Conservation (phyloP, 1,140 invertebrate species). For the Eumeta japonica region DNA sequence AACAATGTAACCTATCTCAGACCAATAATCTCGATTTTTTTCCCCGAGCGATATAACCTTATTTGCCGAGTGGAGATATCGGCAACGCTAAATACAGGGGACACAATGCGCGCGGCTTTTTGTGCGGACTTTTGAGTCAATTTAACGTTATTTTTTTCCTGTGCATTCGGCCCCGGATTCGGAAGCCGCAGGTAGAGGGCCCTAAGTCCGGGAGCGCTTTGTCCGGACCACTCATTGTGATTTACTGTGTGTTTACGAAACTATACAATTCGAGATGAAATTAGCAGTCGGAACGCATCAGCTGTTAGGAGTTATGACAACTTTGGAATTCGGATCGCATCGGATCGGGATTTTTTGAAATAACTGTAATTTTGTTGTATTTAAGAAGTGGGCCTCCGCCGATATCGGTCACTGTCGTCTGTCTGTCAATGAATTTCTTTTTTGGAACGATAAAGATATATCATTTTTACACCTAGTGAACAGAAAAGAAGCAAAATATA, state of each 20-base stretch:
- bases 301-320: slow-evolving; percentile 18
- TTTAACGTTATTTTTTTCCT: slow-evolving; percentile 45
- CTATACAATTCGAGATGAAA: slow-evolving; percentile 43
- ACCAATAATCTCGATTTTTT: slow-evolving; percentile 46
- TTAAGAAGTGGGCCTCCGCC: neutral
- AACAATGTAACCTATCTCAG: too few species aligned
- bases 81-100: slow-evolving; percentile 39
- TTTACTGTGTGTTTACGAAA: slow-evolving; percentile 50
- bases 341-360: neutral
- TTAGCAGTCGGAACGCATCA: slow-evolving; percentile 47
- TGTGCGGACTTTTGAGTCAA: slow-evolving; percentile 38
- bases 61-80: slow-evolving; percentile 36
- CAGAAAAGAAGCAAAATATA: too few species aligned
- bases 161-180: too few species aligned
- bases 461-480: too few species aligned
- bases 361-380: neutral
- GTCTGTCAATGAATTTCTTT: too few species aligned
- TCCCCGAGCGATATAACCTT: slow-evolving; percentile 47
- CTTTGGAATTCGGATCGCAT: neutral
- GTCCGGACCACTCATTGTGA: slow-evolving; percentile 27
- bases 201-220: slow-evolving; percentile 44
- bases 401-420: neutral
- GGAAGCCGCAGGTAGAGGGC: slow-evolving; percentile 52
- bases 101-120: slow-evolving; percentile 35
- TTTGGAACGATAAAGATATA: neutral